Evolutionary conservation across 2,888 invertebrate species (phyloP), one percentile per base, ranked within the genome.

Genomic region (Lissonota sp.): DNA sequence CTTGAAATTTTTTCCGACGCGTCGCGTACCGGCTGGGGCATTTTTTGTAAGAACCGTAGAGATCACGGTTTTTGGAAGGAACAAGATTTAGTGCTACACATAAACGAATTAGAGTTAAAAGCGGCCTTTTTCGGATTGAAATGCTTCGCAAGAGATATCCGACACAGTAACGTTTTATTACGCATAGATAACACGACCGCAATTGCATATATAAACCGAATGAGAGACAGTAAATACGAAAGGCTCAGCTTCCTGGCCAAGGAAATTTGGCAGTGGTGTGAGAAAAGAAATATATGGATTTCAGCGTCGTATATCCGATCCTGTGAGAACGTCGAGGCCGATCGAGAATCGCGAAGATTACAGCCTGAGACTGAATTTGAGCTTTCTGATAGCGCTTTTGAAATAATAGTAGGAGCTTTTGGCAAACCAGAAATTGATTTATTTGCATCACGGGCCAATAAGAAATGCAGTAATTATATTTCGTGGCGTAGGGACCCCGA

Each of bases 171-270:
- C 7, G 75, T 79, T 3, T 14, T 83, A 16, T 66, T 83, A 4
- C 49, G 78, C 1, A 40, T 83, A 5, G 72, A 80, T 42, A 83
- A 82, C 37, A 82, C 81, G 14, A 82, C 79, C 12, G 79, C 79
- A 4, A 76, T 83, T 14, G 75, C 81, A n/a, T 78, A 79, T 14
- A 79, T 83, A n/a, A 81, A 83, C 49, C 64, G 58, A 53, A 81
- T 81, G 79, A 37, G 77, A 12, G 72, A 63, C 42, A 76, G 73
- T 26, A 53, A 49, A 26, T 82, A 63, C 42, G n/a, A 64, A 26
- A 26, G 58, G 6, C 70, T 84, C 55, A 80, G 76, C 14, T 39
- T 14, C 6, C 57, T 64, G 12, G 53, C 72, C 26, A 72, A 63
- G 39, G 63, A 72, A 53, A 72, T 72, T 63, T 72, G n/a, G 70